Evolutionary conservation across 2,888 invertebrate genomes (phyloP).

Genomic region (Creontiades dilutus): DNA sequence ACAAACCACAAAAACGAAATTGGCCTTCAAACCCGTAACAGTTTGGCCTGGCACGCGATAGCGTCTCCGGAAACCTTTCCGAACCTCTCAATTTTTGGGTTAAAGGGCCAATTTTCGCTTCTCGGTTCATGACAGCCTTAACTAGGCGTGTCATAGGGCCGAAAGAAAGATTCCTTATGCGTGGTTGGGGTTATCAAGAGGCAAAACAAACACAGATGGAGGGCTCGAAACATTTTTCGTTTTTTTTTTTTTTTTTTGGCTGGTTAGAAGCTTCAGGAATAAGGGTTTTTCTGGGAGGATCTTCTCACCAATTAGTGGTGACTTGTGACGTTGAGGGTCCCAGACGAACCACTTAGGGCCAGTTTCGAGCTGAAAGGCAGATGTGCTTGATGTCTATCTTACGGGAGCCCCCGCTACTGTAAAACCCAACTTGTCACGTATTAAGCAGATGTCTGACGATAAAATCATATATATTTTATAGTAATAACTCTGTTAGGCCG

Average conservation of each 20-base stretch:
- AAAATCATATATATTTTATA: slow-evolving; percentile 62
- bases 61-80: slow-evolving; percentile 30
- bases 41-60: slow-evolving; percentile 5
- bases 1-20: slow-evolving; percentile 2
- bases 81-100: slow-evolving; percentile 19
- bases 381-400: slow-evolving; percentile 58
- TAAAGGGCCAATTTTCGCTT: slow-evolving; percentile 13
- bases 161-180: slow-evolving; percentile 32
- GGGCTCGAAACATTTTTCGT: background rate
- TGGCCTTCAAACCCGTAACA: background rate
- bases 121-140: slow-evolving; percentile 10
- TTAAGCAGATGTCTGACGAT: slow-evolving; percentile 64
- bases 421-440: slow-evolving; percentile 61
- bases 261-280: background rate
- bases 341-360: slow-evolving; percentile 59
- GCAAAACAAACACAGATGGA: slow-evolving; percentile 46
- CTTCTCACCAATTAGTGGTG: slow-evolving; percentile 51
- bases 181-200: background rate
- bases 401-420: slow-evolving; percentile 50
- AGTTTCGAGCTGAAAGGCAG: slow-evolving; percentile 43
- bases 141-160: slow-evolving; percentile 2
- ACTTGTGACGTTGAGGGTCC: slow-evolving; percentile 53
- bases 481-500: slow-evolving; percentile 54
- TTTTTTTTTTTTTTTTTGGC: background rate
- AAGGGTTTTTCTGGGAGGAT: slow-evolving; percentile 20